Percentiles rank a stretch among this genome's conserved stretches.
Evolutionary conservation across 2,888 invertebrate species (phyloP).

Genomic region (Luperina nickerlii): DNA sequence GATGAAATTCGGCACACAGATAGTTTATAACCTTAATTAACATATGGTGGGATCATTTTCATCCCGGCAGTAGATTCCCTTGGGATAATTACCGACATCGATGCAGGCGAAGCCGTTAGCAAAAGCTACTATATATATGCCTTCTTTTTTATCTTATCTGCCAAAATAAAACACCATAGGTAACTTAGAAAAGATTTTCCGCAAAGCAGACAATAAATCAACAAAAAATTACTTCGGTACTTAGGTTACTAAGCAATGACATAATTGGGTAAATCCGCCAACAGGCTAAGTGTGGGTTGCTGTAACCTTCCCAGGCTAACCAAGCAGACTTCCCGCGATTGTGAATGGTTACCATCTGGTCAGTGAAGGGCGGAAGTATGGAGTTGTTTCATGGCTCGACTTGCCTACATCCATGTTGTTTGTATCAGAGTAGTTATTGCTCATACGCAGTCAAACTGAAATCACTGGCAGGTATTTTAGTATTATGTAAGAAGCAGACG

Average conservation of each 20-base stretch:
- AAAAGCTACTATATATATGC: too few species aligned
- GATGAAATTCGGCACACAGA: too few species aligned
- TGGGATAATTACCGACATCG: too few species aligned
- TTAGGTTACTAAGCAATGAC: neutral
- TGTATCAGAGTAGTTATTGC: neutral
- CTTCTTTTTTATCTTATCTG: neutral
- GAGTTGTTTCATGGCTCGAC: constrained; percentile 48
- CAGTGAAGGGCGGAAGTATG: constrained; percentile 58
- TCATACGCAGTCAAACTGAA: neutral
- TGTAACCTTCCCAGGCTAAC: constrained; percentile 46
- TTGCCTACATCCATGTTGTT: constrained; percentile 10
- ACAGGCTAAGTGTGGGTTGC: constrained; percentile 34
- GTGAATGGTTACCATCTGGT: constrained; percentile 37
- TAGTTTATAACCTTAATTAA: too few species aligned
- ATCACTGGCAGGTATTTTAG: neutral
- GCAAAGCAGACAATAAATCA: neutral
- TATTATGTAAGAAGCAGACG: neutral
- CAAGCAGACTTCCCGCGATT: constrained; percentile 52
- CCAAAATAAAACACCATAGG: neutral
- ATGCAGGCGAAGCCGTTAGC: too few species aligned
- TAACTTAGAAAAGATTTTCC: neutral
- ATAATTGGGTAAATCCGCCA: neutral
- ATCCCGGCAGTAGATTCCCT: too few species aligned
- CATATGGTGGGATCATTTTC: too few species aligned
- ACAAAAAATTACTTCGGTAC: neutral